Evolutionary conservation across 1,140 invertebrate species (phyloP).

Genomic region (Macrotrachela quadricornifera): DNA sequence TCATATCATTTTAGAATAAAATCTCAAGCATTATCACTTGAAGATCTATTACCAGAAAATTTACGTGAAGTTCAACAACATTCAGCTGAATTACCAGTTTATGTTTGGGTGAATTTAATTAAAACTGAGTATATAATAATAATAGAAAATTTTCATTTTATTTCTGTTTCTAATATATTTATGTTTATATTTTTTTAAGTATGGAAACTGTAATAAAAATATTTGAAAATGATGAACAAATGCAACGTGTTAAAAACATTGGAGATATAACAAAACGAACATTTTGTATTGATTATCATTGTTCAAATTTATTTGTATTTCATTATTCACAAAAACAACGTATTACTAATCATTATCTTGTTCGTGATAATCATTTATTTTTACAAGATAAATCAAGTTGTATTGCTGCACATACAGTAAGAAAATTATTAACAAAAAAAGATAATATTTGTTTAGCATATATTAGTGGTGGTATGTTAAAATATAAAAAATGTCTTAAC

Average conservation of each 20-base stretch:
- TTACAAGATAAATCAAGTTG: constrained; percentile 6
- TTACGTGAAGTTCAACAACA: constrained; percentile 7
- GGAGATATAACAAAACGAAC: not conserved
- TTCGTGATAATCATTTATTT: not conserved
- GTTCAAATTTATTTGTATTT: constrained; percentile 6
- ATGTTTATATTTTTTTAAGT: not conserved
- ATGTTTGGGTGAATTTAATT: constrained; percentile 6
- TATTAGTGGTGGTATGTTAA: not conserved
- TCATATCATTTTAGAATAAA: constrained; percentile 1
- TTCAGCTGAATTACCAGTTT: constrained; percentile 4
- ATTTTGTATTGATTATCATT: constrained; percentile 5
- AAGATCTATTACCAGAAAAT: constrained; percentile 5
- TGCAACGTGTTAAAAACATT: not conserved
- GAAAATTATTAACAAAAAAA: constrained; percentile 7
- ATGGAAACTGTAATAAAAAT: not conserved
- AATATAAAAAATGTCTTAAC: too few relatives aligned
- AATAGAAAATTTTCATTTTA: too few relatives aligned
- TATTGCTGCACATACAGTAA: constrained; percentile 1
- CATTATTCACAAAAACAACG: constrained; percentile 1
- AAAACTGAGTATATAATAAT: not conserved
- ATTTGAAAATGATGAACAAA: not conserved
- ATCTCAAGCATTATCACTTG: constrained; percentile 1
- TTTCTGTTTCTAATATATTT: too few relatives aligned
- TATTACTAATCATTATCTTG: constrained; percentile 1
- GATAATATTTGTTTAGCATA: constrained; percentile 4